Evolutionary conservation across 2,888 invertebrate species (phyloP), one percentile per base, ranked within the genome.

Genomic region (Cataglyphis altisquamis): DNA sequence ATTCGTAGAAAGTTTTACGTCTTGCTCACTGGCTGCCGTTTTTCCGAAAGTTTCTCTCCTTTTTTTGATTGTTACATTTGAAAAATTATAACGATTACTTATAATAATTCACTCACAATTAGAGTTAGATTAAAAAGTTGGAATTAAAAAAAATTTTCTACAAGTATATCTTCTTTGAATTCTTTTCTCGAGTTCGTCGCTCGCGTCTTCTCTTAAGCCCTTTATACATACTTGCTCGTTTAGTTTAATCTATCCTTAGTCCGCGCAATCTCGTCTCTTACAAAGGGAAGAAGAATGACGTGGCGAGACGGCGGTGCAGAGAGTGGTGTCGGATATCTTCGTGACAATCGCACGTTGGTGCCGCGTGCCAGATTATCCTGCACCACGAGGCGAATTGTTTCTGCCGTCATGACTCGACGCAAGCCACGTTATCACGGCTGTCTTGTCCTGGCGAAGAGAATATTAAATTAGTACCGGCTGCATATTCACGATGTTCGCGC

Each of bases 371-470:
- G 82, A 68, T 82, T 81, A 67, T 84, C 74, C 82, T 29, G 68
- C 84, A 55, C 82, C 74, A 48, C 25, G 80, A 36, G 89, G 87
- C 88, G 91, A 93, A 93, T 93, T 92, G 93, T 92, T 92, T 92
- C 91, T 90, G 87, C 90, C 90, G 89, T 90, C 92, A 89, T 91
- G 92, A 91, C 91, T 93, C 90, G 90, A 89, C 89, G 88, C 89
- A 90, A 87, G 87, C 87, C 87, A 75, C 89, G 89, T 90, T 91
- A 93, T 93, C 92, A 91, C 89, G 92, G 89, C 90, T 92, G 91
- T 91, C 91, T 87, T 87, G 86, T 72, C 75, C 75, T 80, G 83
- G 78, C 88, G 87, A 86, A 88, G 90, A 91, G 91, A 91, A 92
- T 91, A 92, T 92, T 91, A 90, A 94, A 93, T 93, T 91, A 91